phyloP scores from a whole-genome alignment of 2,797 vertebrate genomes.

The Gallinago solitaria region DNA sequence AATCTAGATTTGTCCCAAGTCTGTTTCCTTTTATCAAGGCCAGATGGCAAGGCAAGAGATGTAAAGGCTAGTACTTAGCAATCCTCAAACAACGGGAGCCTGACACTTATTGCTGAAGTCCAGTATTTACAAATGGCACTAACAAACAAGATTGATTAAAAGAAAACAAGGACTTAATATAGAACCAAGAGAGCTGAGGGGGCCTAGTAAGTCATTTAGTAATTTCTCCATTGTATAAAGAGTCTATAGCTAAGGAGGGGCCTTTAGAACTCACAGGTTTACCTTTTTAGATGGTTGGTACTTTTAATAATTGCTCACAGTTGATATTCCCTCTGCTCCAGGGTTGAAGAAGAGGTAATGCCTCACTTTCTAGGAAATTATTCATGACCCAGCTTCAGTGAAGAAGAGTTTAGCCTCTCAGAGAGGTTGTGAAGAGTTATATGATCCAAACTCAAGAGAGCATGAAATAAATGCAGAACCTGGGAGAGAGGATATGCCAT shows the following conservation, averaged over 20 bases:
- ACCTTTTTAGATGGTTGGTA: not conserved
- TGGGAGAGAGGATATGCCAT: constrained; percentile 21
- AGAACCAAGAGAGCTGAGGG: not conserved
- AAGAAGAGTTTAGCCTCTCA: constrained; percentile 27
- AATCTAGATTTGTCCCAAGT: not conserved
- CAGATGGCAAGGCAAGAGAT: not conserved
- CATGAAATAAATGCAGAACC: constrained; percentile 64
- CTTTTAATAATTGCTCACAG: not conserved
- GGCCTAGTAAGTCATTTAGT: not conserved
- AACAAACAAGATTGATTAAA: not conserved
- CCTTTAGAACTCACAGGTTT: not conserved
- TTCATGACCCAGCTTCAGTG: constrained; percentile 28
- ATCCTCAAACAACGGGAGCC: not conserved
- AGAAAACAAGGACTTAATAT: not conserved
- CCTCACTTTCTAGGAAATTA: constrained; percentile 55
- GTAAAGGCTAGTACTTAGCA: not conserved
- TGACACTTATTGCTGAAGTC: not conserved
- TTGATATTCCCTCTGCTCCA: not conserved
- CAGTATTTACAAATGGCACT: not conserved
- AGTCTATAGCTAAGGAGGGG: not conserved
- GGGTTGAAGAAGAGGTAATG: constrained; percentile 44
- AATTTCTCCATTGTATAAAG: not conserved
- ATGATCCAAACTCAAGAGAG: constrained; percentile 48
- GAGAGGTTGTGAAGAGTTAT: constrained; percentile 22
- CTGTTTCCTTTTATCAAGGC: not conserved